Evolutionary conservation across 2,797 vertebrate species (phyloP).

Genomic region (Sarcoramphus papa): DNA sequence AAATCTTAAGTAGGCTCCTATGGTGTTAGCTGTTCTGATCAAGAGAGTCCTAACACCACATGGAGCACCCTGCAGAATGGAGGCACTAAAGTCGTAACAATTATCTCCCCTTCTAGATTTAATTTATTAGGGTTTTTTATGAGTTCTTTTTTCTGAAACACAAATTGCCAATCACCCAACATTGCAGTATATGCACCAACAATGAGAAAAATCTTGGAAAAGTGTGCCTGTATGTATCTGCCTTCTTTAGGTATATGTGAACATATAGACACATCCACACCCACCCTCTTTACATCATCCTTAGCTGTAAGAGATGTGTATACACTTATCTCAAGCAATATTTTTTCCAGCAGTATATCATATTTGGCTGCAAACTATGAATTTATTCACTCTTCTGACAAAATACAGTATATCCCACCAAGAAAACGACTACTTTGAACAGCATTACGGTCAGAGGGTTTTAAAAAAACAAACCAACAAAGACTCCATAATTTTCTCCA

Average conservation of each 20-base stretch:
- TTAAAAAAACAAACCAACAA: background rate
- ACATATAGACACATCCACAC: background rate
- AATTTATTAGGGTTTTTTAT: background rate
- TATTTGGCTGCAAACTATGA: background rate
- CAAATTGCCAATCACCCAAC: background rate
- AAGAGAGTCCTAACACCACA: background rate
- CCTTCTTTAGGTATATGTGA: background rate
- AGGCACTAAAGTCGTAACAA: background rate
- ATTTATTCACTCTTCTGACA: background rate
- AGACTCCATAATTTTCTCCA: background rate
- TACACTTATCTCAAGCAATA: background rate
- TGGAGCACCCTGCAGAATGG: background rate
- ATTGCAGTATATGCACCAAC: background rate
- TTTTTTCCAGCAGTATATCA: background rate
- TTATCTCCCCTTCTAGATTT: background rate
- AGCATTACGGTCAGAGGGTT: background rate
- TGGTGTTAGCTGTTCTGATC: background rate
- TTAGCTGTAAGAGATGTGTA: fast-evolving
- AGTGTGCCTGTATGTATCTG: background rate
- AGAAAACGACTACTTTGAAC: background rate
- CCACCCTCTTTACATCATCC: background rate
- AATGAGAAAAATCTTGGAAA: background rate
- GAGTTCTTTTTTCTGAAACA: background rate
- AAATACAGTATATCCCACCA: background rate
- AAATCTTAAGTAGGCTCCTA: background rate